Conservation (phyloP, 2,888 invertebrate species). For the Anodontia alba region DNA sequence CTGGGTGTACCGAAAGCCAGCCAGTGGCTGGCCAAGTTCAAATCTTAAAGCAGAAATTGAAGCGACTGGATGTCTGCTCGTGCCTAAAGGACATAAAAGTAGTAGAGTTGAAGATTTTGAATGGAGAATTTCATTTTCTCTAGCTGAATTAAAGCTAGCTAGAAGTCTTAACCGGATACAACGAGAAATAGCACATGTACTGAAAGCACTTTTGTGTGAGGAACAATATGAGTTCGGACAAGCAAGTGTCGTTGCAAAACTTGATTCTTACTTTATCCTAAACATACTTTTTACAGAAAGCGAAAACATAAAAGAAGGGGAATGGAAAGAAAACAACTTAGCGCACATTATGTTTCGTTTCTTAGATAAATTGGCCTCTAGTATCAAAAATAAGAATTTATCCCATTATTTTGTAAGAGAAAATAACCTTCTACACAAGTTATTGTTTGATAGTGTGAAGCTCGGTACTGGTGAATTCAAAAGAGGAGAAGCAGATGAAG, state of each 20-base stretch:
- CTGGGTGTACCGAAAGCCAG: constrained; percentile 18
- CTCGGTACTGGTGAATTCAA: constrained; percentile 12
- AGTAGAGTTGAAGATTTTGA: constrained; percentile 42
- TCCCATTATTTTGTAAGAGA: constrained; percentile 32
- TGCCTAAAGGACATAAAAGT: constrained; percentile 38
- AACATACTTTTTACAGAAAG: constrained; percentile 32
- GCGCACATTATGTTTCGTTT: constrained; percentile 21
- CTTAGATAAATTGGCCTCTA: constrained; percentile 25
- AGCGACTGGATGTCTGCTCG: constrained; percentile 30
- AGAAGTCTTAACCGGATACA: constrained; percentile 31
- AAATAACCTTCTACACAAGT: constrained; percentile 34
- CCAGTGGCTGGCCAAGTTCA: constrained; percentile 33
- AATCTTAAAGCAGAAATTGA: constrained; percentile 25
- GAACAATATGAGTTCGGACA: constrained; percentile 30
- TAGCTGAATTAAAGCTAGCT: constrained; percentile 36
- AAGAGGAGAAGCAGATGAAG: background rate
- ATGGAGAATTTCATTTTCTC: constrained; percentile 46
- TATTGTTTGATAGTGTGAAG: background rate
- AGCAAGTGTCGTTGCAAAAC: constrained; percentile 18
- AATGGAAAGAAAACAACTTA: constrained; percentile 26
- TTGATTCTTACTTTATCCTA: constrained; percentile 36
- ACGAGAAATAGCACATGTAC: constrained; percentile 34
- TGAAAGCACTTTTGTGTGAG: constrained; percentile 33
- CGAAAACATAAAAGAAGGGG: constrained; percentile 6
- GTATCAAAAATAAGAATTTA: constrained; percentile 22